Evolutionary conservation across 53 echinoderm and acorn worm species (phyloP), one percentile per base, ranked within the genome.

Genomic region (Astropecten irregularis): DNA sequence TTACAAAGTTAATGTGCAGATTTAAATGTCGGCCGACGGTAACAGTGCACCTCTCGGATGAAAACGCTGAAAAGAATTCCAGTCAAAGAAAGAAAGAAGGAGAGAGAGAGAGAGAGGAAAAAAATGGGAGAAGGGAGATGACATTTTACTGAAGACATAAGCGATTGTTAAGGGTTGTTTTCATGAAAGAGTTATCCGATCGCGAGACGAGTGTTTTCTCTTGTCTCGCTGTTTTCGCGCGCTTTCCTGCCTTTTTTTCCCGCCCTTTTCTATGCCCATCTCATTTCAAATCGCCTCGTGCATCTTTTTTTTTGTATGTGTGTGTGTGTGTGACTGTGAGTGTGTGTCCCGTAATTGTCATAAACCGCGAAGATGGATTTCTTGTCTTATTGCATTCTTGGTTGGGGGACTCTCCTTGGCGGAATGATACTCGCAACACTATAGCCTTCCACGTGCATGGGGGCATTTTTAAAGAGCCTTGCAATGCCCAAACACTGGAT

Each of bases 401-500:
- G 61, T 74, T 57, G 34, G 30, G 21, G 61, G 61, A 32, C 19
- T 57, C 40, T 14, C 27, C 2, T 42, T 44, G 37, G 30, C 16
- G 46, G 47, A 30, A 47, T 62, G 79, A 46, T 61, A 62, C 42
- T 44, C 32, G 79, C 79, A 79, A 79, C 62, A 79, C 79, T 79
- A 79, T 79, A 79, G 79, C 79, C 21, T 63, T 44, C 79, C 79
- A 62, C 63, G 79, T 47, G 62, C 79, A 79, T 20, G 21, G 79
- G 63, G 62, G 32, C 61, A 44, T 77, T 77, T 77, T 77, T 60
- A 61, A 79, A 79, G 62, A 79, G 63, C 79, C 47, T 62, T 19
- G 79, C 49, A 3, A 48, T 27, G 60, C 79, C 61, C 48, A 79
- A 79, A 79, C 79, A 79, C 62, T 79, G 79, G 79, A 79, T 79